Evolutionary conservation across 23 tunicate species (phyloP), one percentile per base, ranked within the genome.

Genomic region (Styela plicata): DNA sequence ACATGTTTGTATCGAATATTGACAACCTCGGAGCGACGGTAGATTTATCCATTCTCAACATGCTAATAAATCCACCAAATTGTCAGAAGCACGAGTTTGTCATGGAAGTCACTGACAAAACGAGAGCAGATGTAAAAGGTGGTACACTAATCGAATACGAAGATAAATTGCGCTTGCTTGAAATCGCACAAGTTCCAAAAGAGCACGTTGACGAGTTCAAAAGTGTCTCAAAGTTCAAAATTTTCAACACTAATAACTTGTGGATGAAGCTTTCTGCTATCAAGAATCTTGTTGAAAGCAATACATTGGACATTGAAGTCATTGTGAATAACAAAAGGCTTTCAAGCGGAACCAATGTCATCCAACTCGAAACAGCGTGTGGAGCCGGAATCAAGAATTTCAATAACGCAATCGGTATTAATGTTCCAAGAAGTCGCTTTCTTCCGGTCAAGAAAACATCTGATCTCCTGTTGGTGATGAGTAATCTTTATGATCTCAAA

Each of bases 31-130:
- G 99, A 28, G 99, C 99, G 36, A 89, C 96, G 10, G 96, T 95
- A 7, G 99, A 95, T 57, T 76, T 95, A 20, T 53, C 81, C 77
- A 94, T 94, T 84, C 64, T 92, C 30, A 85, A 95, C 83, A 86
- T 83, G 89, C 33, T 89, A 70, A 90, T 83, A 22, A 86, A 95
- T 73, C 99, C 99, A 2, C 44, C 80, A 2, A 74, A 89, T 27
- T 53, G 69, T 3, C n/a, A 44, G 2, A 87, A 84, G 26, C 88
- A 88, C 22, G 96, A 95, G 17, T 95, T 89, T 80, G 86, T 89
- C 31, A 95, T 95, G 99, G 99, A 95, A 82, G 99, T 95, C 30
- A 95, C 99, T 36, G 91, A 95, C 76, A 95, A 95, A 57, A 95
- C 99, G 2, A 64, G 99, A 70, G 99, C 99, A 27, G 99, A 95